Conservation (phyloP, 2,888 invertebrate species). For the Frankliniella intonsa region DNA sequence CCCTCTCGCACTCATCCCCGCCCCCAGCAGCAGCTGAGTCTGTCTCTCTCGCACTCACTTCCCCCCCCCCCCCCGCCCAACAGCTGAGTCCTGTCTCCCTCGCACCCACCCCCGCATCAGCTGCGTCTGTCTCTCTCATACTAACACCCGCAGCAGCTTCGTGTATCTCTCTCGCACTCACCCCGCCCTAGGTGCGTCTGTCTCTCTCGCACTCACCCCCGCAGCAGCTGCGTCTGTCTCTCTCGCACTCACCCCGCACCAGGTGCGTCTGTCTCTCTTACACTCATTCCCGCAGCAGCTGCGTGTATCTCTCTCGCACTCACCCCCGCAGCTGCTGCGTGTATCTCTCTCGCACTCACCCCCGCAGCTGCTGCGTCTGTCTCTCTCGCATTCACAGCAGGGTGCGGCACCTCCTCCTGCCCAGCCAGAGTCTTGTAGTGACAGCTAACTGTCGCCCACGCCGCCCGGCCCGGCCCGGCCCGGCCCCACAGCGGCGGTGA, state of each 20-base stretch:
- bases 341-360: not conserved
- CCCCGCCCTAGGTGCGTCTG: too few species aligned
- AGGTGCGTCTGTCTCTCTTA: not conserved
- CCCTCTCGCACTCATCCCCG: not conserved
- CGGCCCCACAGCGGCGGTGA: not conserved
- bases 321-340: too few species aligned
- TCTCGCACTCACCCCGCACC: not conserved
- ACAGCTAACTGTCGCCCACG: not conserved
- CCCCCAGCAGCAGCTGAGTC: not conserved
- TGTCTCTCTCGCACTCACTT: not conserved
- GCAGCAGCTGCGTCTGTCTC: not conserved
- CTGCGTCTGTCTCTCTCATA: too few species aligned
- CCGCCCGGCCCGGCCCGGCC: not conserved
- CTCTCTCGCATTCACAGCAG: not conserved
- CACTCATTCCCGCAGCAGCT: not conserved
- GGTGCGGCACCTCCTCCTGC: not conserved
- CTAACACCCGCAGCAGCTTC: not conserved
- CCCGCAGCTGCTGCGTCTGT: not conserved
- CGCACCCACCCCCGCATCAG: not conserved
- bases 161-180: not conserved
- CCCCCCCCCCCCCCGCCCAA: not conserved
- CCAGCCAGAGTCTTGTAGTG: not conserved
- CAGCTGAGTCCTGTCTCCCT: not conserved
- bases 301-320: not conserved
- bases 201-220: not conserved